Evolutionary conservation across 1,140 invertebrate species (phyloP).

Genomic region (Heterodera schachtii): DNA sequence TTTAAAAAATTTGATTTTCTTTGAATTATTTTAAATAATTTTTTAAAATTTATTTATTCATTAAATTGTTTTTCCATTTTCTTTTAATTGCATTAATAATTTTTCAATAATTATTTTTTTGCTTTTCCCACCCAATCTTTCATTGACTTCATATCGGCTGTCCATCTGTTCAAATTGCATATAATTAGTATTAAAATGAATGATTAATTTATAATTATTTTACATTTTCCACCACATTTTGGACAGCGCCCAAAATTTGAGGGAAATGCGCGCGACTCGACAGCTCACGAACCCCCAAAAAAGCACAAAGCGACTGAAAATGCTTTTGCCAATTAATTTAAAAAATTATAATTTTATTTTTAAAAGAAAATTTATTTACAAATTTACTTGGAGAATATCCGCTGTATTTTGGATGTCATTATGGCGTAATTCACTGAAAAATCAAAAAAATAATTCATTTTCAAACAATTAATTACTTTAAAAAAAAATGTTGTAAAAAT

Average conservation of each 20-base stretch:
- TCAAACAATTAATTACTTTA: no score
- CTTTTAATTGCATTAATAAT: no score
- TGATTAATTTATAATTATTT: constrained; percentile 3
- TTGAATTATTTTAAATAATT: no score
- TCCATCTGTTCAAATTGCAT: constrained; percentile 45
- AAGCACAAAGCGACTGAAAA: constrained; percentile 26
- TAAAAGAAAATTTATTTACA: not conserved
- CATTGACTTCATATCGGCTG: constrained; percentile 46
- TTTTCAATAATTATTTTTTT: no score
- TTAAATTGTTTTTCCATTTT: no score
- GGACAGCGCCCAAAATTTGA: constrained; percentile 7
- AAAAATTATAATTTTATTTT: not conserved
- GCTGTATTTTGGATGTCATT: constrained; percentile 48
- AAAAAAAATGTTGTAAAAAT: no score
- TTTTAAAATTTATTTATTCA: no score
- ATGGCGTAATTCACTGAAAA: constrained; percentile 35
- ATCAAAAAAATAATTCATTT: no score
- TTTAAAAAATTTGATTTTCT: no score
- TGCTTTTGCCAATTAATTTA: not conserved
- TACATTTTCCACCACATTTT: constrained; percentile 31
- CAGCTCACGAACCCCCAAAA: constrained; percentile 40
- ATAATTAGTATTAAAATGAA: constrained; percentile 15
- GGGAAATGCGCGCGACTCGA: constrained; percentile 42
- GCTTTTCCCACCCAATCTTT: constrained; percentile 18
- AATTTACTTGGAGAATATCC: constrained; percentile 26